phyloP scores from a whole-genome alignment of 2,113 vertebrate genomes.

The Sebastes schlegelii region DNA sequence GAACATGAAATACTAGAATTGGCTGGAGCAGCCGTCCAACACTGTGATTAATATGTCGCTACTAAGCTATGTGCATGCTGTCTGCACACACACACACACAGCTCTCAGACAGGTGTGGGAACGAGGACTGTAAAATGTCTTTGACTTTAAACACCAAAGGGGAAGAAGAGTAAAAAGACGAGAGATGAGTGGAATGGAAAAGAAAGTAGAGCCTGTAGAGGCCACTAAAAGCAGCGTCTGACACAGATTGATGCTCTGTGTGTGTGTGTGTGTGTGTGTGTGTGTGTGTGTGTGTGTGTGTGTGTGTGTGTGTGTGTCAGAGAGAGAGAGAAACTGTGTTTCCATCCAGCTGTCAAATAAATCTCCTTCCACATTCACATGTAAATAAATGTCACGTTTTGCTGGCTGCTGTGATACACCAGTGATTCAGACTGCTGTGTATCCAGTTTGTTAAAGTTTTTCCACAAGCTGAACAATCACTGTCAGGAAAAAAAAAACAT shows the following conservation, averaged over 20 bases:
- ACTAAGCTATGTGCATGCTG: neutral
- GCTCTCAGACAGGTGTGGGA: conserved; percentile 9
- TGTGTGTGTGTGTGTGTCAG: neutral
- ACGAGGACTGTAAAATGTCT: neutral
- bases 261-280: neutral
- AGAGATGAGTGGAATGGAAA: neutral
- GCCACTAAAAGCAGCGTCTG: conserved; percentile 3
- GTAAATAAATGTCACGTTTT: conserved; percentile 13
- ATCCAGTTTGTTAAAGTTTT: neutral
- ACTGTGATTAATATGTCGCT: neutral
- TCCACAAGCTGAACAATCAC: neutral
- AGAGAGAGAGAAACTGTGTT: neutral
- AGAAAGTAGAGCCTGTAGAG: neutral
- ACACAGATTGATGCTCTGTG: neutral
- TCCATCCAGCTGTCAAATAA: conserved; percentile 21
- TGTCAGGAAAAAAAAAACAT: no score
- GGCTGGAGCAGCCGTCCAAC: neutral
- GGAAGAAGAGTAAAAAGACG: neutral
- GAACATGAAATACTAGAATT: neutral
- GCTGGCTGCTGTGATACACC: neutral
- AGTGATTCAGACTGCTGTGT: neutral
- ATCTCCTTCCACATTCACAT: neutral
- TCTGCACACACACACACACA: neutral
- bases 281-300: neutral
- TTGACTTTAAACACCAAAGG: conserved; percentile 12